Evolutionary conservation across 1,140 invertebrate species (phyloP), one percentile per base, ranked within the genome.

Genomic region (Hermatobates lingyangjiaoensis): DNA sequence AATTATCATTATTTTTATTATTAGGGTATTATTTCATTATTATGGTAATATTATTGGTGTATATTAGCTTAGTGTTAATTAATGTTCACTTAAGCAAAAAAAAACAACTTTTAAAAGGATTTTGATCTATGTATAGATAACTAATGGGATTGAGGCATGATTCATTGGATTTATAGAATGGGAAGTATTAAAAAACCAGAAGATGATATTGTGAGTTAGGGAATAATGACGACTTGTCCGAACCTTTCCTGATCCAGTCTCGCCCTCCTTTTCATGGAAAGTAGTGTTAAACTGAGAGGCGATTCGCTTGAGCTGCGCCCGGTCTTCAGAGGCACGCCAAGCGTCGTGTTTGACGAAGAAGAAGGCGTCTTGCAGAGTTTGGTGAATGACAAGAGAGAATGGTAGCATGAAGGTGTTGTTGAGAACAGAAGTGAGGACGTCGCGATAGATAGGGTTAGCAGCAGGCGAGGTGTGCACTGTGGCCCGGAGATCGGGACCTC

Each of bases 331-430:
- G 0, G 87, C 87, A 28, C 85, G 77, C 79, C 85, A 87, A 0
- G 80, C 78, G 53, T 91, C 83, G 60, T 88, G 82, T 64, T 96
- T 95, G 0, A 94, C 87, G 63, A 96, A 95, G 66, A 91, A 93
- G 67, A 95, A 93, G 12, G 87, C 81, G 61, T 94, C 90, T 63
- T 91, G 87, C 57, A 85, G 79, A 1, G 81, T 80, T 44, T 81
- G 87, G 65, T 92, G 87, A 12, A 89, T 80, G 1, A 89, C 81
- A 59, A 91, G 87, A 2, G 83, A 85, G 59, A 93, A 84, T 39
- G 87, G 84, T 39, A 96, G 68, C 56, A 93, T 74, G 60, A 82
- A 80, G 0, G 90, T 91, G 51, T 84, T 76, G 64, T 96, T 95
- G 62, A 97, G 87, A 0, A 97, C 87, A 1, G 87, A 87, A 0